These are phyloP conservation scores for Philereme transversata DNA, from an alignment of 2,888 invertebrate genomes.

Conservation along the genomic window DNA sequence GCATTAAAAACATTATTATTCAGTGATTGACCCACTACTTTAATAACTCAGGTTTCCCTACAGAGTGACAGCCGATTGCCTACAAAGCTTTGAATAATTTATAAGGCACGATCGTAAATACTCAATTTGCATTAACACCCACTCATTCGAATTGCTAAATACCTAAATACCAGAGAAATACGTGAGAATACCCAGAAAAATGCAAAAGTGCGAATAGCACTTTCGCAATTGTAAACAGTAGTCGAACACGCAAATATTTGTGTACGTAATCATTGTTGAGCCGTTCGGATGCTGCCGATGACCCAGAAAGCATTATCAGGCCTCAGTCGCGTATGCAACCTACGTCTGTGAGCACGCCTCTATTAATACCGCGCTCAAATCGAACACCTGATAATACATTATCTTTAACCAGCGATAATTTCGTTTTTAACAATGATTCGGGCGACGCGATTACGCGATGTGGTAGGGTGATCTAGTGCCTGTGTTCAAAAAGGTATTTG, in stretches of 20 bases:
- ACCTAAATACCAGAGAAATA: conserved; percentile 7
- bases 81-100: conserved; percentile 44
- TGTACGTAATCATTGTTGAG: conserved; percentile 48
- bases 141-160: conserved; percentile 14
- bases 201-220: conserved; percentile 27
- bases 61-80: conserved; percentile 35
- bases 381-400: conserved; percentile 21
- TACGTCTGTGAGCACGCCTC: conserved; percentile 26
- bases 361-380: conserved; percentile 5
- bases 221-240: conserved; percentile 50
- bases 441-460: conserved; percentile 39
- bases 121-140: conserved; percentile 36
- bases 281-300: conserved; percentile 47
- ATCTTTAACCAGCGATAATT: conserved; percentile 22
- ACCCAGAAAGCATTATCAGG: conserved; percentile 56
- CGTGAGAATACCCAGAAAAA: conserved; percentile 9
- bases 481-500: conserved; percentile 52
- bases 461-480: conserved; percentile 56
- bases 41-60: conserved; percentile 30
- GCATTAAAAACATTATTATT: too few relatives aligned
- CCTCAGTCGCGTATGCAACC: conserved; percentile 26
- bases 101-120: conserved; percentile 39
- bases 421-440: conserved; percentile 27
- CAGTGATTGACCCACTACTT: conserved; percentile 3
- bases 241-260: conserved; percentile 45